Evolutionary conservation across 1,140 invertebrate species (phyloP).

Genomic region (Tribolium madens): DNA sequence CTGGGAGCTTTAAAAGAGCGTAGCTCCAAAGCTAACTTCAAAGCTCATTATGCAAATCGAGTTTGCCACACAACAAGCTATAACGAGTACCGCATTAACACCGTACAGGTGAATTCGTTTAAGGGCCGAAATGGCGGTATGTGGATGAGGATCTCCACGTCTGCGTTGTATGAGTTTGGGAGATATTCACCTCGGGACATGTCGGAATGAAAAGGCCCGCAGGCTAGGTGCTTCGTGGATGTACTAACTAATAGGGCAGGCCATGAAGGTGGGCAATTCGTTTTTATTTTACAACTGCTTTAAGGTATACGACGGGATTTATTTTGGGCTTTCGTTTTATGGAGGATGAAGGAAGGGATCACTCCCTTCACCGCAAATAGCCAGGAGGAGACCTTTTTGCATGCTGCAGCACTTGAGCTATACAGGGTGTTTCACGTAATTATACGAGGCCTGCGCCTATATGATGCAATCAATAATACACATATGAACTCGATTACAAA

Average conservation of each 20-base stretch:
- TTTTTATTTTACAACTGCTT: constrained; percentile 46
- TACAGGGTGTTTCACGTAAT: too few relatives aligned
- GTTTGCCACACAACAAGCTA: constrained; percentile 47
- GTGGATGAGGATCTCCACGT: constrained; percentile 16
- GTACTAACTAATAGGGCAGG: constrained; percentile 36
- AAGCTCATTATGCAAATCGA: constrained; percentile 47
- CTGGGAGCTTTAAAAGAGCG: constrained; percentile 22
- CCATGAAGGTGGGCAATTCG: constrained; percentile 31
- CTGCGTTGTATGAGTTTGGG: constrained; percentile 11
- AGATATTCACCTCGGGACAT: constrained; percentile 24
- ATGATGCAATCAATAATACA: too few relatives aligned
- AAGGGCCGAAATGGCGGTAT: neutral
- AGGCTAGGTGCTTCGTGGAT: constrained; percentile 29
- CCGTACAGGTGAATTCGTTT: constrained; percentile 47
- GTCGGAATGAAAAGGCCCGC: constrained; percentile 45
- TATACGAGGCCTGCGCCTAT: too few relatives aligned
- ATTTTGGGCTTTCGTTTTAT: constrained; percentile 32
- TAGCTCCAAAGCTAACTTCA: constrained; percentile 26
- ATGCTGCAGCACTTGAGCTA: neutral
- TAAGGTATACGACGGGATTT: constrained; percentile 31
- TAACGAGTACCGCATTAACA: constrained; percentile 46
- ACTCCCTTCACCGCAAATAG: constrained; percentile 1
- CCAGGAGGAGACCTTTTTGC: constrained; percentile 20
- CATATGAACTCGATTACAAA: too few relatives aligned
- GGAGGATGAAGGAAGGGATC: constrained; percentile 4